These are phyloP conservation scores for Zaprionus nigranus DNA, from an alignment of 1,140 invertebrate species.

Conservation along the genomic window DNA sequence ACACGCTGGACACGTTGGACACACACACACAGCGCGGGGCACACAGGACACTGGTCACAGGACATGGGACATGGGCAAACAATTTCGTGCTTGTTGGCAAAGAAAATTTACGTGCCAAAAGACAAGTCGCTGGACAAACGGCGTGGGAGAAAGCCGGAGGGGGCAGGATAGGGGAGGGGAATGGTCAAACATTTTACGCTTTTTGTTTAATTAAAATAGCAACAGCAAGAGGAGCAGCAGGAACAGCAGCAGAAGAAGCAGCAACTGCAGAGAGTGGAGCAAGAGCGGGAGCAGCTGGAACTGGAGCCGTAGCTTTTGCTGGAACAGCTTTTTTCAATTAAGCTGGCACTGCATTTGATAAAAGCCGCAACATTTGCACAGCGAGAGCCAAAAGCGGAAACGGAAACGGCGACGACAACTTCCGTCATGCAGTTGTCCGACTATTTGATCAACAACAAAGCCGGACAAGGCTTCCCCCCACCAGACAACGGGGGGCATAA, in stretches of 20 bases:
- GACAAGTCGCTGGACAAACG: slow-evolving; percentile 62
- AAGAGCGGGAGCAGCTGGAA: slow-evolving; percentile 4
- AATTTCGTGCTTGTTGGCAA: slow-evolving; percentile 80
- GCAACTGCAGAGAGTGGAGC: slow-evolving; percentile 8
- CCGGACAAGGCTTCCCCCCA: background rate
- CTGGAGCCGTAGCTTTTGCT: slow-evolving; percentile 16
- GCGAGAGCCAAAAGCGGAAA: slow-evolving; percentile 29
- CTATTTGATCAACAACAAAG: slow-evolving; percentile 7
- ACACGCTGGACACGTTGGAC: slow-evolving; percentile 30
- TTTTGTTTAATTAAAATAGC: slow-evolving; percentile 83
- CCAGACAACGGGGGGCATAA: background rate
- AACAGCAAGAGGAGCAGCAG: slow-evolving; percentile 46
- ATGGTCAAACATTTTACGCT: slow-evolving; percentile 79
- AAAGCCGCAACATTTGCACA: slow-evolving; percentile 56
- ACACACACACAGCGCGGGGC: background rate
- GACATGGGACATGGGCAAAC: slow-evolving; percentile 53
- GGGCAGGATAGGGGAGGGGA: background rate
- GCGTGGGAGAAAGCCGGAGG: background rate
- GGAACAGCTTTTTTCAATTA: slow-evolving; percentile 73
- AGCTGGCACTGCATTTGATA: slow-evolving; percentile 70
- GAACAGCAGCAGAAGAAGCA: slow-evolving; percentile 14
- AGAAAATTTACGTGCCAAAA: slow-evolving; percentile 79
- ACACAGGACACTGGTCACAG: slow-evolving; percentile 39
- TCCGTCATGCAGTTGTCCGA: slow-evolving; percentile 39
- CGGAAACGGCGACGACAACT: slow-evolving; percentile 42